Conservation (phyloP, 2,113 vertebrate genomes). For the Mobula birostris region DNA sequence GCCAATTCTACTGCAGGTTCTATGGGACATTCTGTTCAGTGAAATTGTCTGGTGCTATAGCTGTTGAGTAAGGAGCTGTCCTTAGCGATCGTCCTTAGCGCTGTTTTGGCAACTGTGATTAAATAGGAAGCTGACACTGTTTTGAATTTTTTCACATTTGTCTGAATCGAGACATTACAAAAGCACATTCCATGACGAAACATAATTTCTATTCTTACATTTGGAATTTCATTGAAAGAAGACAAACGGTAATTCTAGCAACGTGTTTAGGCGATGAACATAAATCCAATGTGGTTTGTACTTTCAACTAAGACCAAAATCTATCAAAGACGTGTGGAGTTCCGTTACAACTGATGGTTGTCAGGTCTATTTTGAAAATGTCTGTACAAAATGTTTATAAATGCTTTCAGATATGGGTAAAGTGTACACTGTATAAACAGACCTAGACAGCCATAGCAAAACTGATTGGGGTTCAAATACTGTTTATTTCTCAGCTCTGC, state of each 20-base stretch:
- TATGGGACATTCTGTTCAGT: not conserved
- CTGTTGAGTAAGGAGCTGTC: not conserved
- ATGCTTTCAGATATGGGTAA: not conserved
- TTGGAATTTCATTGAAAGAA: not conserved
- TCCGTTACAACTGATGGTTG: not conserved
- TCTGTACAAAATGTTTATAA: not conserved
- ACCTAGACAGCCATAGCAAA: not conserved
- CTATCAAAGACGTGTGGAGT: not conserved
- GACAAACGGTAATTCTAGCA: not conserved
- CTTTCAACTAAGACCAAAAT: not conserved
- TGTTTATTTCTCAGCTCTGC: slow-evolving; percentile 15
- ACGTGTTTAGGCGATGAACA: slow-evolving; percentile 11
- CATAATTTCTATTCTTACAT: not conserved
- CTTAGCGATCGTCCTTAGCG: not conserved
- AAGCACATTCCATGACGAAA: slow-evolving; percentile 26
- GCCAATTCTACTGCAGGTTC: not conserved
- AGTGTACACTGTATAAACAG: not conserved
- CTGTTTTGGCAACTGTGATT: slow-evolving; percentile 4
- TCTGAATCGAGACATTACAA: slow-evolving; percentile 30
- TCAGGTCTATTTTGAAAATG: slow-evolving; percentile 29
- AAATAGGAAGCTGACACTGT: slow-evolving; percentile 27
- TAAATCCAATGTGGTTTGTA: slow-evolving; percentile 15
- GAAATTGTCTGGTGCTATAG: not conserved
- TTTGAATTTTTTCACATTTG: slow-evolving; percentile 22
- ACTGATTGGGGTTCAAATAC: not conserved